Evolutionary conservation across 1,140 invertebrate genomes (phyloP).

Genomic region (Teleogryllus occipitalis): DNA sequence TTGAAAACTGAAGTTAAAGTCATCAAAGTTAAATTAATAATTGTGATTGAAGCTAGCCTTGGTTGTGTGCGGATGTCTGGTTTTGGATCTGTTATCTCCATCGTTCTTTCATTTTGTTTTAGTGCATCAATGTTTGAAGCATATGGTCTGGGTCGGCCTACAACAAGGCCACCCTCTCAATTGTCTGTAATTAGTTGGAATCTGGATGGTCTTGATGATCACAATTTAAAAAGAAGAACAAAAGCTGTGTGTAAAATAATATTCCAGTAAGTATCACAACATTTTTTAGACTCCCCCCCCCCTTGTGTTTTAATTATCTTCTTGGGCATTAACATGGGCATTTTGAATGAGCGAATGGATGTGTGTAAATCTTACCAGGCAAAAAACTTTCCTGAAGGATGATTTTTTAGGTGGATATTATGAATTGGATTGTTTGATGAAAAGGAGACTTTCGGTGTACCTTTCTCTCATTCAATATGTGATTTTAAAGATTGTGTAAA

Average conservation of each 20-base stretch:
- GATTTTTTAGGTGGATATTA: too few species aligned
- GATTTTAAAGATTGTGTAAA: too few species aligned
- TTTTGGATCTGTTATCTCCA: too few species aligned
- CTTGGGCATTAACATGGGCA: not conserved
- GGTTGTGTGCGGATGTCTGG: too few species aligned
- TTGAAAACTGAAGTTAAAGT: too few species aligned
- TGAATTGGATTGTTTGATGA: too few species aligned
- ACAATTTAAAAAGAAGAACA: conserved; percentile 43
- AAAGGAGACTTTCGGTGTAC: too few species aligned
- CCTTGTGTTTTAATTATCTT: not conserved
- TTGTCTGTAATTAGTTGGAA: conserved; percentile 50
- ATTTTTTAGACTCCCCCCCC: not conserved
- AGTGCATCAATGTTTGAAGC: conserved; percentile 16
- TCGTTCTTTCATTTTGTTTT: not conserved
- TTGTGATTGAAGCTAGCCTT: too few species aligned
- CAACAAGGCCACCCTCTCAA: conserved; percentile 32
- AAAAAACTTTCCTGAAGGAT: too few species aligned
- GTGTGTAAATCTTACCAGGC: too few species aligned
- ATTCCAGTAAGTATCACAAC: conserved; percentile 34
- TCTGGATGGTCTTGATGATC: conserved; percentile 51
- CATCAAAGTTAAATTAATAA: too few species aligned
- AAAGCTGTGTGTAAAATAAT: conserved; percentile 44
- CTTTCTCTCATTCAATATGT: too few species aligned
- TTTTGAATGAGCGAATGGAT: not conserved
- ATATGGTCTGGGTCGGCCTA: conserved; percentile 17